Conservation (phyloP, 2,888 invertebrate genomes). For the Drosophila barbarae region DNA sequence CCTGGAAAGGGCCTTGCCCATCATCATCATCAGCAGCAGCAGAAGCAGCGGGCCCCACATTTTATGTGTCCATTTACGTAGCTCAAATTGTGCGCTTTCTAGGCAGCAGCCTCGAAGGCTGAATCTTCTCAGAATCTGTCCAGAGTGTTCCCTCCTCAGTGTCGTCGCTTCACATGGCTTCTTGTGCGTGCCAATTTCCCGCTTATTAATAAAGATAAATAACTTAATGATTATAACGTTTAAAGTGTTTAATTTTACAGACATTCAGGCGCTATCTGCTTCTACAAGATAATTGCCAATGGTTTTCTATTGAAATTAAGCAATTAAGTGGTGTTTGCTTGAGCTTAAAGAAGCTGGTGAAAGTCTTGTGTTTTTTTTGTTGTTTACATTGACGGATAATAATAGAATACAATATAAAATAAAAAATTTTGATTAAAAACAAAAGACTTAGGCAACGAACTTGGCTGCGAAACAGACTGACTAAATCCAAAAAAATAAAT, state of each 20-base stretch:
- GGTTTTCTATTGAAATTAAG: slow-evolving; percentile 34
- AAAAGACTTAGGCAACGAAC: slow-evolving; percentile 70
- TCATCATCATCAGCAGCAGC: neutral
- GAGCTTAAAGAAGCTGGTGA: neutral
- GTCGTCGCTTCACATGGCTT: slow-evolving; percentile 43
- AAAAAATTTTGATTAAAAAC: slow-evolving; percentile 26
- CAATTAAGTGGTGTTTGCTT: slow-evolving; percentile 22
- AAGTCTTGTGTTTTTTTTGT: no score
- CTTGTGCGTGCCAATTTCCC: slow-evolving; percentile 72
- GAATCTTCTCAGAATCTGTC: slow-evolving; percentile 16
- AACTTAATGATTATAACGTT: slow-evolving; percentile 74
- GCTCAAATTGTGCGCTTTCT: slow-evolving; percentile 68
- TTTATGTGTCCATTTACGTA: slow-evolving; percentile 73
- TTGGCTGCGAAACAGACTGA: slow-evolving; percentile 12
- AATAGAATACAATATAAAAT: no score
- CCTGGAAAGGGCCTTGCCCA: slow-evolving; percentile 18
- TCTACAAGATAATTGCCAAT: slow-evolving; percentile 30
- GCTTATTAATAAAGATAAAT: slow-evolving; percentile 75
- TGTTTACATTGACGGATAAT: no score
- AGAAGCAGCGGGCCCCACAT: slow-evolving; percentile 46
- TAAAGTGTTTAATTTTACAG: slow-evolving; percentile 70
- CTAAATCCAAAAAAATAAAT: no score
- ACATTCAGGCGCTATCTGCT: slow-evolving; percentile 49
- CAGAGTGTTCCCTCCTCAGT: slow-evolving; percentile 26
- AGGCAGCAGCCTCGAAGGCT: slow-evolving; percentile 33